A percentile compares a stretch with the other conserved stretches of the same genome.
Evolutionary conservation across 1,140 invertebrate genomes (phyloP).

Genomic region (Lepidurus packardi): DNA sequence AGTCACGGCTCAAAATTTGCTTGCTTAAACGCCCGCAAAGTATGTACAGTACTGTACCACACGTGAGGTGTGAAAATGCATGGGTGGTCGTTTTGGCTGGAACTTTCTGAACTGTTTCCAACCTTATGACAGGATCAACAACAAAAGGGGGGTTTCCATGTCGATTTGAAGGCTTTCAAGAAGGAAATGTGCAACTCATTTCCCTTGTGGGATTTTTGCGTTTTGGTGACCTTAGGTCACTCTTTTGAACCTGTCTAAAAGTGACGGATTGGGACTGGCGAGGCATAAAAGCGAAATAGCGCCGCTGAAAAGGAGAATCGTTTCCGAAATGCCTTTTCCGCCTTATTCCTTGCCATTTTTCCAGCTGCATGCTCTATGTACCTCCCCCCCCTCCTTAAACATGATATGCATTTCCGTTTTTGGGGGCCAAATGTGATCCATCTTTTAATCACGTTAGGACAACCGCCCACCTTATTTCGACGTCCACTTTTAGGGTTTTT

Average conservation of each 20-base stretch:
- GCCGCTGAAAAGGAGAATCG: constrained; percentile 17
- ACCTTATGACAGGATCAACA: constrained; percentile 16
- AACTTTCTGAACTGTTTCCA: neutral
- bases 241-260: constrained; percentile 11
- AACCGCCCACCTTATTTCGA: neutral
- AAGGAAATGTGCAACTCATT: constrained; percentile 16
- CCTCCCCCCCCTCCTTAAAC: neutral
- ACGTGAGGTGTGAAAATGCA: neutral
- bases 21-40: neutral
- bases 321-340: constrained; percentile 1
- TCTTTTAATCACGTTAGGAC: constrained; percentile 8
- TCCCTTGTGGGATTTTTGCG: constrained; percentile 13
- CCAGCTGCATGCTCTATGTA: constrained; percentile 2
- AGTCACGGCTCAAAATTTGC: neutral
- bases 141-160: neutral
- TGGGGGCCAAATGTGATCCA: neutral
- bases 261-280: neutral
- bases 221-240: constrained; percentile 1
- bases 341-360: constrained; percentile 2
- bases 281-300: neutral
- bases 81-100: neutral
- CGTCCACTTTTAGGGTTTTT: neutral
- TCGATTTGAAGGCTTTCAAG: neutral
- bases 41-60: neutral
- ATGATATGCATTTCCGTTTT: constrained; percentile 22